phyloP scores from a whole-genome alignment of 2,888 invertebrate species.

The Brachyptera putata region DNA sequence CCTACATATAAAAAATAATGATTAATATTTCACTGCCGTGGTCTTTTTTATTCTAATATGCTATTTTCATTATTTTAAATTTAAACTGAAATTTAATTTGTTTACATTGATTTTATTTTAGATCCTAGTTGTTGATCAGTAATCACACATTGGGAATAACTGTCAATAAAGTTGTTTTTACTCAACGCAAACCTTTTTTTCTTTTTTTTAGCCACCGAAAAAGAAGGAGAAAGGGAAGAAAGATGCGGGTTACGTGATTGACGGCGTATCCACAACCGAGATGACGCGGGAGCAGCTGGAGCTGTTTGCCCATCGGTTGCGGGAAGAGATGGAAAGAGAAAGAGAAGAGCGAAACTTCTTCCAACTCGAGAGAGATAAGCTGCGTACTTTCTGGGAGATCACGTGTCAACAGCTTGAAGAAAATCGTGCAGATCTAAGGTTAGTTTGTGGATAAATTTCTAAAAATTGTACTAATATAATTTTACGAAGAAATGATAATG shows the following conservation, averaged over 20 bases:
- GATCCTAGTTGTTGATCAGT: no score
- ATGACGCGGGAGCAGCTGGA: conserved; percentile 93
- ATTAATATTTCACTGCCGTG: no score
- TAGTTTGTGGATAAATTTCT: no score
- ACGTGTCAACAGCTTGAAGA: conserved; percentile 86
- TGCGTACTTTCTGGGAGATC: conserved; percentile 94
- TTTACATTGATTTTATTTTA: no score
- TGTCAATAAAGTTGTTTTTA: no score
- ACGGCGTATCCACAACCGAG: conserved; percentile 87
- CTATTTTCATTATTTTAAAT: no score
- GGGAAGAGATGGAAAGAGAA: conserved; percentile 89
- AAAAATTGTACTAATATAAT: no score
- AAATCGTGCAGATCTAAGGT: conserved; percentile 65
- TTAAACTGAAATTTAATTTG: no score
- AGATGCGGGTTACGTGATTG: conserved; percentile 53
- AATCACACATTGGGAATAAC: no score
- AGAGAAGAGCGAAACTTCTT: conserved; percentile 94
- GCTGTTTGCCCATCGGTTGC: conserved; percentile 76
- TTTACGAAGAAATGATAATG: no score
- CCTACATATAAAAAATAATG: no score
- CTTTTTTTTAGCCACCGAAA: conserved; percentile 30
- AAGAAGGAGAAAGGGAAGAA: conserved; percentile 38
- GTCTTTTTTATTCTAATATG: no score
- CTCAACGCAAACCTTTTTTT: neutral
- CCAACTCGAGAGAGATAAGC: conserved; percentile 90